Conservation (phyloP, 2,113 vertebrate species). For the Pelecanus crispus region DNA sequence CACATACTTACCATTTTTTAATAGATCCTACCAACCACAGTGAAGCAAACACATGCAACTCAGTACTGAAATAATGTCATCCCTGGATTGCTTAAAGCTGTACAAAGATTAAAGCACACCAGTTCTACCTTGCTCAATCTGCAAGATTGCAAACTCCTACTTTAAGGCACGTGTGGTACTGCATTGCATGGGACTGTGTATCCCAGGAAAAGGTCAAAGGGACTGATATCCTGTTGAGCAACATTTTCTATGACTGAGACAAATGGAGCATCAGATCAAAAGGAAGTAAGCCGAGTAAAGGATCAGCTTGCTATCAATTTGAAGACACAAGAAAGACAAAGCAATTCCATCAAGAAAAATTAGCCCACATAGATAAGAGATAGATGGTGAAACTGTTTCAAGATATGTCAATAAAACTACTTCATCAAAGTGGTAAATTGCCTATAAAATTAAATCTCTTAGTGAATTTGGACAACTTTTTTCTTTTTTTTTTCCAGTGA, state of each 20-base stretch:
- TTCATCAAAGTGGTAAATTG: neutral
- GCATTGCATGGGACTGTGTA: neutral
- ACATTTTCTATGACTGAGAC: constrained; percentile 66
- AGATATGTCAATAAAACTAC: neutral
- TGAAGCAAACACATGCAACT: neutral
- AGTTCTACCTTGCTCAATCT: constrained; percentile 53
- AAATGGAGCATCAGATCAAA: constrained; percentile 61
- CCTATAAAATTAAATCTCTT: neutral
- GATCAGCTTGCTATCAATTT: constrained; percentile 43
- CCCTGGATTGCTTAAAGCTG: constrained; percentile 46
- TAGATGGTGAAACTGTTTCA: neutral
- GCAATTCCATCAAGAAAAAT: constrained; percentile 47
- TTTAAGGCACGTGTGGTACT: constrained; percentile 16
- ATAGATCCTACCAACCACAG: neutral
- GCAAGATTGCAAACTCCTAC: constrained; percentile 20
- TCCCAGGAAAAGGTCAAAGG: constrained; percentile 64
- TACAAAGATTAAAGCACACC: constrained; percentile 45
- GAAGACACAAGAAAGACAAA: constrained; percentile 57
- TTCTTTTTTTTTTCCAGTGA: neutral
- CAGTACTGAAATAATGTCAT: neutral
- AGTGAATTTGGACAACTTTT: neutral
- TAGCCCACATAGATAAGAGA: constrained; percentile 40
- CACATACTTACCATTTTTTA: neutral
- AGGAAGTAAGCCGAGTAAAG: constrained; percentile 24
- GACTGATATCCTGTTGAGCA: constrained; percentile 58